Percentiles rank a stretch among this genome's conserved stretches.
phyloP scores from a whole-genome alignment of 2,113 vertebrate species.

The Fulica atra region DNA sequence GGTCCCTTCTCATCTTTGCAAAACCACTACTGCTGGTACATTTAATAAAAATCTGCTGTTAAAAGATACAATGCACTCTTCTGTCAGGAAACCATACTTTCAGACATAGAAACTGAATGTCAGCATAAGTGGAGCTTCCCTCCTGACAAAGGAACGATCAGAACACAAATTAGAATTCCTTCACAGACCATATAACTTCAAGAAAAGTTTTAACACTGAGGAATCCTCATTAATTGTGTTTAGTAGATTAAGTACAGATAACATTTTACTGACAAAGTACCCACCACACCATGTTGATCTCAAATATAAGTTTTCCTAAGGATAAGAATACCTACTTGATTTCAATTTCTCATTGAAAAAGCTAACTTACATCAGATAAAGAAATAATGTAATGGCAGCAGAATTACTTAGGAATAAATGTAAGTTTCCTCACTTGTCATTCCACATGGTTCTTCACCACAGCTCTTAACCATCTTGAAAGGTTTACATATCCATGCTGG shows the following conservation, averaged over 20 bases:
- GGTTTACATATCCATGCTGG: neutral
- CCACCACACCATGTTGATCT: neutral
- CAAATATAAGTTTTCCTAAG: neutral
- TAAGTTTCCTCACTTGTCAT: slow-evolving; percentile 27
- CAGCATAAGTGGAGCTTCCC: neutral
- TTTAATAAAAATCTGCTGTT: neutral
- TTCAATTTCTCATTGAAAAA: neutral
- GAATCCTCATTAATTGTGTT: neutral
- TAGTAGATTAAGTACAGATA: neutral
- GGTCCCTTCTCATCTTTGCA: slow-evolving; percentile 24
- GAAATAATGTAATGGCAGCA: neutral
- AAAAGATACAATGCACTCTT: neutral
- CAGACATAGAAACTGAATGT: neutral
- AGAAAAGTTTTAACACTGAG: neutral
- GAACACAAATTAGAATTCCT: neutral
- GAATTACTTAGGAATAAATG: neutral
- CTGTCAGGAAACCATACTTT: slow-evolving; percentile 57
- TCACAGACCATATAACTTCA: neutral
- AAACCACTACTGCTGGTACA: neutral
- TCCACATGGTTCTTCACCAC: neutral
- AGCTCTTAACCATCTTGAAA: slow-evolving; percentile 34
- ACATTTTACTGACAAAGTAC: neutral
- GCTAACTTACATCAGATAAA: neutral
- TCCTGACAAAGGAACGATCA: slow-evolving; percentile 37
- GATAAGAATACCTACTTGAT: neutral